A percentile compares a stretch with the other conserved stretches of the same genome.
Evolutionary conservation across 2,888 invertebrate species (phyloP).

Genomic region (Synergus laeviventris): DNA sequence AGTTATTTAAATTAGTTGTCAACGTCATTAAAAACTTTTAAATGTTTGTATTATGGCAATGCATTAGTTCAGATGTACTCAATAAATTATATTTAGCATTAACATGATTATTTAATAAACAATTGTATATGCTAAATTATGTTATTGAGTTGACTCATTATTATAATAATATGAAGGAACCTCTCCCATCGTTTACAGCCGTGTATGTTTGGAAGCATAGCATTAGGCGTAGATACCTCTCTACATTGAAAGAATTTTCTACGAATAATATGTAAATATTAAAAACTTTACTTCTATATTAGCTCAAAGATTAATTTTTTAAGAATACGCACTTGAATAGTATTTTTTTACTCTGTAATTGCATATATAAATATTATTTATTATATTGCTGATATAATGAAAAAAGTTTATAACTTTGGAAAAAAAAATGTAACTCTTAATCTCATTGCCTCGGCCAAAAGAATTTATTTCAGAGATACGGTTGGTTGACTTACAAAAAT

Average conservation of each 20-base stretch:
- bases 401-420: too few relatives aligned
- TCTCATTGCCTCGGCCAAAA: conserved; percentile 4
- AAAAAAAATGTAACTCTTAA: too few relatives aligned
- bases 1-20: too few relatives aligned
- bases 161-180: background rate
- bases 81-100: background rate
- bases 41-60: too few relatives aligned
- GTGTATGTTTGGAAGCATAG: background rate
- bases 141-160: background rate
- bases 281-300: too few relatives aligned
- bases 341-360: too few relatives aligned
- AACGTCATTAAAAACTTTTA: too few relatives aligned
- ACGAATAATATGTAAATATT: background rate
- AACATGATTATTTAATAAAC: background rate
- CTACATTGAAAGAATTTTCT: background rate
- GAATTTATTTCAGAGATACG: conserved; percentile 19
- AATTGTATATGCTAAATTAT: background rate
- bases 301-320: too few relatives aligned
- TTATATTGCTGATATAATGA: too few relatives aligned
- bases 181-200: background rate
- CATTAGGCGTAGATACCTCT: background rate
- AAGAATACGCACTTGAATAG: too few relatives aligned
- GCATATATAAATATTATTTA: background rate
- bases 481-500: conserved; percentile 24
- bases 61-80: too few relatives aligned